Conservation (phyloP, 2,888 invertebrate species). For the Synergus laeviventris region DNA sequence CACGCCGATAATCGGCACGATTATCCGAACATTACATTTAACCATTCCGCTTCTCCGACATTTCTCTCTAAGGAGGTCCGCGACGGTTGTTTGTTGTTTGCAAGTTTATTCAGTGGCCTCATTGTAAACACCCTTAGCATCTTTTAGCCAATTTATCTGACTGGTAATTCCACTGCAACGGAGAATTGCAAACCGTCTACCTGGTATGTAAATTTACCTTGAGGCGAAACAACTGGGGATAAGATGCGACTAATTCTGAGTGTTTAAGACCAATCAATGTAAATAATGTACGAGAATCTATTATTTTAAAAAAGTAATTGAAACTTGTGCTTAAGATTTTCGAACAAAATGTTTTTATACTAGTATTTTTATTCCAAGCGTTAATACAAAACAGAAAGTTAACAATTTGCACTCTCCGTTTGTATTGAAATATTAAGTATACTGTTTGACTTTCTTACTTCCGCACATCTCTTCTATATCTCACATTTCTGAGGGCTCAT, state of each 20-base stretch:
- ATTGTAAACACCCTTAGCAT: constrained; percentile 29
- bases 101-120: constrained; percentile 15
- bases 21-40: constrained; percentile 32
- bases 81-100: neutral
- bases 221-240: neutral
- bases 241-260: constrained; percentile 4
- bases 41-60: constrained; percentile 20
- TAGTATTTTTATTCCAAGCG: too few species aligned
- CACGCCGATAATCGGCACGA: constrained; percentile 34
- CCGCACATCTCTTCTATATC: neutral
- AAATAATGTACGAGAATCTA: neutral
- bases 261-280: neutral
- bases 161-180: constrained; percentile 14
- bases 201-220: neutral
- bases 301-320: neutral
- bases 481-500: constrained; percentile 14
- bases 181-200: constrained; percentile 6
- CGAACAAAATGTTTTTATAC: too few species aligned
- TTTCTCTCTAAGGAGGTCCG: neutral
- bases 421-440: neutral
- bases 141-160: constrained; percentile 24
- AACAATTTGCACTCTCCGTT: neutral
- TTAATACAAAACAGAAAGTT: neutral
- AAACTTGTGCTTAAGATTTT: too few species aligned
- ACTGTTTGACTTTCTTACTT: neutral